phyloP scores from a whole-genome alignment of 2,797 vertebrate genomes.

The Chiloscyllium punctatum region DNA sequence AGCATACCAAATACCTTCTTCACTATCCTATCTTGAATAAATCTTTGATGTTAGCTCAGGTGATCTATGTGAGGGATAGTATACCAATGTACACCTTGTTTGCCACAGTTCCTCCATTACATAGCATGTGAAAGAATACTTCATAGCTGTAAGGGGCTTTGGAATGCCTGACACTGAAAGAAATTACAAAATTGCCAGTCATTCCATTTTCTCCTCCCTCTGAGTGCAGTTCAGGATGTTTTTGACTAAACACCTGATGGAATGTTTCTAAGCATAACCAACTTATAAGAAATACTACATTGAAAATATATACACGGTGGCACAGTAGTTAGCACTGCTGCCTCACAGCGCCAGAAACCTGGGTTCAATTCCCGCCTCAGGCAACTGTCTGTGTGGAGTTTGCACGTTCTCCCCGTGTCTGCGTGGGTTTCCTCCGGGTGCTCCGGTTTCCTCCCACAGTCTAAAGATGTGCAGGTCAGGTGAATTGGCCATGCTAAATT shows the following conservation, averaged over 20 bases:
- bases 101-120: background rate
- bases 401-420: no score
- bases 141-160: background rate
- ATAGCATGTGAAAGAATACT: background rate
- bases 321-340: no score
- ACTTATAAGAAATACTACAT: background rate
- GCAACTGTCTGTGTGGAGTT: no score
- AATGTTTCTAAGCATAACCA: background rate
- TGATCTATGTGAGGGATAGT: background rate
- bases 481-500: no score
- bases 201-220: background rate
- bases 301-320: background rate
- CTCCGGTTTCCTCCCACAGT: no score
- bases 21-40: background rate
- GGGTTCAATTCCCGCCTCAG: no score
- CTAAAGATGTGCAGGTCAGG: no score
- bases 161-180: background rate
- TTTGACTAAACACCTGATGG: background rate
- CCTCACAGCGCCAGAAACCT: no score
- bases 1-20: no score
- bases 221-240: background rate
- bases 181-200: background rate
- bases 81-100: background rate
- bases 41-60: background rate
- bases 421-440: no score